phyloP scores from a whole-genome alignment of 2,797 vertebrate genomes.

The Acrossocheilus wenchowensis region DNA sequence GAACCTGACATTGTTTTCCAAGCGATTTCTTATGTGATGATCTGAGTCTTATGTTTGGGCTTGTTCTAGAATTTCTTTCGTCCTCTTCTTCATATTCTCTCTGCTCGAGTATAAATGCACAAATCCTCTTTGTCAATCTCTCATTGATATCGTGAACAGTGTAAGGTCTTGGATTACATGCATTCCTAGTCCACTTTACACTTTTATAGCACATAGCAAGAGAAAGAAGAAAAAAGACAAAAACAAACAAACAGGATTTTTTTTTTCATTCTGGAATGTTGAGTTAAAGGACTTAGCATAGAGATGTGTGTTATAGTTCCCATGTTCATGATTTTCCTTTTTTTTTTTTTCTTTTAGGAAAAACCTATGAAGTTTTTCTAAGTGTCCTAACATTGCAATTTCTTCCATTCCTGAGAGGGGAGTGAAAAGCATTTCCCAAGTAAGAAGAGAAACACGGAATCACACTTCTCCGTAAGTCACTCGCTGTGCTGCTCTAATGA shows the following conservation, averaged over 20 bases:
- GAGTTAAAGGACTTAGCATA: conserved; percentile 79
- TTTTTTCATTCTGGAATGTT: conserved; percentile 85
- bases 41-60: conserved; percentile 62
- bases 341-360: conserved; percentile 72
- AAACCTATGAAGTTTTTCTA: conserved; percentile 83
- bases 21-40: conserved; percentile 41
- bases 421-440: conserved; percentile 65
- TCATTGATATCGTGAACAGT: conserved; percentile 90
- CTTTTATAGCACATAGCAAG: conserved; percentile 72
- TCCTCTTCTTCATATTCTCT: conserved; percentile 57
- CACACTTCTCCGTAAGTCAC: conserved; percentile 68
- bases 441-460: conserved; percentile 68
- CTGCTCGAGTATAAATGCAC: conserved; percentile 60
- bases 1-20: conserved; percentile 47
- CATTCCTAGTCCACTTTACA: conserved; percentile 74
- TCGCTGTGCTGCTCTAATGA: conserved; percentile 62
- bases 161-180: conserved; percentile 93
- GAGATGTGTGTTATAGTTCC: conserved; percentile 57
- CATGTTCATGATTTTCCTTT: conserved; percentile 42
- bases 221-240: conserved; percentile 63
- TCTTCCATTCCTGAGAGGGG: conserved; percentile 67
- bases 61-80: conserved; percentile 43
- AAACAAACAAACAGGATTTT: conserved; percentile 68
- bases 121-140: conserved; percentile 85
- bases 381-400: conserved; percentile 45